These are phyloP conservation scores for Sylvia atricapilla DNA, from an alignment of 2,113 vertebrate species.

Conservation along the genomic window DNA sequence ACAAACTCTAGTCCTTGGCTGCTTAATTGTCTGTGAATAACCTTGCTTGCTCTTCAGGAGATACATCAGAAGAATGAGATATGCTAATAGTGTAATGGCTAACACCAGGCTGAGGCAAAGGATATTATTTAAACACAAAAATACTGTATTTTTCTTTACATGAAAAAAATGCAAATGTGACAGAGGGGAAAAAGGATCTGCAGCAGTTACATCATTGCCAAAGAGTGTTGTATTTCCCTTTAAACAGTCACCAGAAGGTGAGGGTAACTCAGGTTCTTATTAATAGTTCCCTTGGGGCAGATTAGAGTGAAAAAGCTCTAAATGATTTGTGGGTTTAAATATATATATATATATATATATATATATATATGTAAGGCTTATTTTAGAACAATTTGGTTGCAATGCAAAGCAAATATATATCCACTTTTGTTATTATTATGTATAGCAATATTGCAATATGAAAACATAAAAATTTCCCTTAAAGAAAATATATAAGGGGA, in stretches of 20 bases:
- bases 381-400: neutral
- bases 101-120: neutral
- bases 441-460: neutral
- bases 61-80: neutral
- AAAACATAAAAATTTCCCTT: neutral
- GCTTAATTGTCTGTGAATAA: slow-evolving; percentile 12
- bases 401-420: neutral
- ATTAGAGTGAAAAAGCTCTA: rapidly evolving
- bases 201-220: neutral
- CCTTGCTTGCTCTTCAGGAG: neutral
- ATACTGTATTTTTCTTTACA: neutral
- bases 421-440: neutral
- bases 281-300: neutral
- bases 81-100: neutral
- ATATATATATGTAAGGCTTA: neutral
- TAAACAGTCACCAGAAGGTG: neutral
- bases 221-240: neutral
- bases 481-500: neutral
- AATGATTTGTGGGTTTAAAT: neutral
- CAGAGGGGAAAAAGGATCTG: neutral
- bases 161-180: neutral
- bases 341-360: too few relatives aligned
- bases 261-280: neutral
- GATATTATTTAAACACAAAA: neutral
- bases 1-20: neutral